Conservation (phyloP, 2,888 invertebrate genomes). For the Stenodera caucasica region DNA sequence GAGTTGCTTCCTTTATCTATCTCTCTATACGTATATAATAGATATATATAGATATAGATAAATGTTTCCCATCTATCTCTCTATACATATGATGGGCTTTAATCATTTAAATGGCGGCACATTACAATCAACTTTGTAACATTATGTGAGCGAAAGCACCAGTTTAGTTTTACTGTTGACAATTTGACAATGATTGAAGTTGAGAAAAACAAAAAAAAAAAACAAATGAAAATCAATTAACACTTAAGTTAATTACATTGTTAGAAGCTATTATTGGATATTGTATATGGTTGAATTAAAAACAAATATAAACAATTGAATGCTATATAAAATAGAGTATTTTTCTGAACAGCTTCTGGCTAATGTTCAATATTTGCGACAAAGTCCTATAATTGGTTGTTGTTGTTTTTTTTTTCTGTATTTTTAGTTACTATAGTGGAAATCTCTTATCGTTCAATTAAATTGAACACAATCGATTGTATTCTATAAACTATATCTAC, state of each 20-base stretch:
- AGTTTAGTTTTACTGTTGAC: conserved; percentile 1
- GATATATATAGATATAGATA: background rate
- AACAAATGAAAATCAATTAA: background rate
- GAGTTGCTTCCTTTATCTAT: background rate
- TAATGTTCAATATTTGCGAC: background rate
- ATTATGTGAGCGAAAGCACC: background rate
- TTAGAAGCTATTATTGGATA: background rate
- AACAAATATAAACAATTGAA: background rate
- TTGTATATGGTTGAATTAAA: background rate
- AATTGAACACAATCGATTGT: background rate
- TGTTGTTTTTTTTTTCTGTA: background rate
- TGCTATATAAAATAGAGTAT: background rate
- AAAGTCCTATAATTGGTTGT: background rate
- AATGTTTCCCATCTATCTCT: background rate
- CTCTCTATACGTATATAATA: background rate
- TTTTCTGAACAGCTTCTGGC: background rate
- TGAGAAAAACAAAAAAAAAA: too few species aligned
- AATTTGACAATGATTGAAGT: background rate
- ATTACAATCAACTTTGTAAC: background rate
- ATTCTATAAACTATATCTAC: too few species aligned
- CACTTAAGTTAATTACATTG: background rate
- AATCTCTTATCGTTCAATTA: background rate
- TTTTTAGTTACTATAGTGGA: background rate
- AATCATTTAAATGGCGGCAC: conserved; percentile 4
- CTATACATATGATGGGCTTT: background rate